A percentile compares a stretch with the other conserved stretches of the same genome.
Conservation (phyloP, 2,888 invertebrate genomes). For the Zygothrica quintamaculata region DNA sequence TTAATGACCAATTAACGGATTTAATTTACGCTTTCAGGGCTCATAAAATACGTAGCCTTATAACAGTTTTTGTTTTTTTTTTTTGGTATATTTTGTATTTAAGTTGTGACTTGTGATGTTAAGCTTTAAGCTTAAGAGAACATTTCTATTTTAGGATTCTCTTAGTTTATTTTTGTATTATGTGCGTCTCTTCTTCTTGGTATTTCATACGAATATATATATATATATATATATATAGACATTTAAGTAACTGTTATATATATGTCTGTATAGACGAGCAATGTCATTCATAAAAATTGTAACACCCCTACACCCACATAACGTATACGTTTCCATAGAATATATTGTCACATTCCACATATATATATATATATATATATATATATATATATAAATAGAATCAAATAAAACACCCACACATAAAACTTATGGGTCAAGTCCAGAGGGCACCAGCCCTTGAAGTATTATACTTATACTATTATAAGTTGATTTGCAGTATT, state of each 20-base stretch:
- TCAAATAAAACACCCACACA: neutral
- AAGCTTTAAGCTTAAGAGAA: conserved; percentile 18
- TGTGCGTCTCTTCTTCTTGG: conserved; percentile 35
- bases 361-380: neutral
- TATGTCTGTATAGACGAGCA: conserved; percentile 47
- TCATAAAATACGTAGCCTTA: conserved; percentile 30
- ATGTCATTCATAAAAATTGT: conserved; percentile 75
- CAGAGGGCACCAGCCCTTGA: conserved; percentile 56
- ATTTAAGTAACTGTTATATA: conserved; percentile 18
- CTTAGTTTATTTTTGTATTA: conserved; percentile 5
- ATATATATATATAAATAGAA: neutral
- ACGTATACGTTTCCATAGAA: neutral
- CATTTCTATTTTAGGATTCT: conserved; percentile 8
- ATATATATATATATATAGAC: too few relatives aligned
- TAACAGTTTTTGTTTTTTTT: conserved; percentile 22
- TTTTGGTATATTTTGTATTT: neutral
- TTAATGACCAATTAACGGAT: conserved; percentile 38
- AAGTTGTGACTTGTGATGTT: conserved; percentile 22
- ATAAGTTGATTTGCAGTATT: conserved; percentile 60
- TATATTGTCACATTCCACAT: neutral
- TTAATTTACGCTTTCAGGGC: conserved; percentile 34
- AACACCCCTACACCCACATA: conserved; percentile 25
- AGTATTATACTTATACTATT: conserved; percentile 32
- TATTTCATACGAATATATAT: too few relatives aligned
- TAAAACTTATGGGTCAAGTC: conserved; percentile 63